Evolutionary conservation across 2,888 invertebrate genomes (phyloP).

Genomic region (Leistus spinibarbis): DNA sequence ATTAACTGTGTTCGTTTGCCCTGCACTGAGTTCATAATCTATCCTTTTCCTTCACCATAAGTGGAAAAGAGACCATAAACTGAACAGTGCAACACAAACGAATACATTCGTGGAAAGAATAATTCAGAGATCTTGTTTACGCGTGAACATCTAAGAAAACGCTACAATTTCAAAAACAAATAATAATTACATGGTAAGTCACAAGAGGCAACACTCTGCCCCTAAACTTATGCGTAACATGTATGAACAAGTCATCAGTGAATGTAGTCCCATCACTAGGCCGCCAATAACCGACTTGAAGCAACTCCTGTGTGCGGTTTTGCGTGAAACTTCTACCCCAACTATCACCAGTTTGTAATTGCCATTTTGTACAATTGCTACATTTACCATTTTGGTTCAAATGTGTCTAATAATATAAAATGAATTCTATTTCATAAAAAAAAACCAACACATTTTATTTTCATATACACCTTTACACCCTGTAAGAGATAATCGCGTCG

Average conservation of each 20-base stretch:
- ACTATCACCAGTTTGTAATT: constrained; percentile 62
- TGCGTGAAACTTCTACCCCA: constrained; percentile 57
- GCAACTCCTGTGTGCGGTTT: constrained; percentile 49
- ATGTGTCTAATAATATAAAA: constrained; percentile 49
- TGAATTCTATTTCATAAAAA: constrained; percentile 1
- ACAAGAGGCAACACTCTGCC: constrained; percentile 74
- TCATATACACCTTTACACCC: constrained; percentile 66
- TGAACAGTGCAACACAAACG: no score
- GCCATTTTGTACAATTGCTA: constrained; percentile 64
- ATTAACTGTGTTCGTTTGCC: no score
- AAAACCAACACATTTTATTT: no score
- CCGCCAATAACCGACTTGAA: constrained; percentile 75
- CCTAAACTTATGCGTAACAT: constrained; percentile 78
- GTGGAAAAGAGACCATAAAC: no score
- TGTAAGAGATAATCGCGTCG: constrained; percentile 68
- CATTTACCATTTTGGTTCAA: constrained; percentile 56
- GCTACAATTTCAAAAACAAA: background rate
- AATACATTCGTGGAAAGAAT: no score
- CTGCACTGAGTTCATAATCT: no score
- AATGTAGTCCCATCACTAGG: constrained; percentile 71
- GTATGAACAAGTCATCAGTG: constrained; percentile 77
- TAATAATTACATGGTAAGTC: constrained; percentile 73
- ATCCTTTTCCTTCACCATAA: no score
- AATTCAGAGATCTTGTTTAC: background rate
- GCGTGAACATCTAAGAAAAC: background rate